phyloP scores from a whole-genome alignment of 2,888 invertebrate genomes.

The Lasioglossum leucozonium region DNA sequence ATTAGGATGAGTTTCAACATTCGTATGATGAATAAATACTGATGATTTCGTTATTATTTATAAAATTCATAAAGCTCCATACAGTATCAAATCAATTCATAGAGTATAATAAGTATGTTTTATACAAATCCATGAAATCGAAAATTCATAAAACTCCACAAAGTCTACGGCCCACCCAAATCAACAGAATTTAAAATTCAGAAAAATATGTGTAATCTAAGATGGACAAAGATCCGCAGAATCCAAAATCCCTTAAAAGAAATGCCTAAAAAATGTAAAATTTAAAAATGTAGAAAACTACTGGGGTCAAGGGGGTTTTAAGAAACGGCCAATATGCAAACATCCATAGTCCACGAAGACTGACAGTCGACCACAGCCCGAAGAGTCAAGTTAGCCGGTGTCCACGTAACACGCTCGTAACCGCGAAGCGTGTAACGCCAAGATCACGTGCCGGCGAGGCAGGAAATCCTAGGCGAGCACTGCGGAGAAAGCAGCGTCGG shows the following conservation, averaged over 20 bases:
- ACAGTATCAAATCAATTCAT: too few relatives aligned
- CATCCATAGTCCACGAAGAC: not conserved
- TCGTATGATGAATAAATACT: too few relatives aligned
- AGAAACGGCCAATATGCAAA: not conserved
- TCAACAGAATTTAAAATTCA: not conserved
- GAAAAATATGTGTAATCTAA: not conserved
- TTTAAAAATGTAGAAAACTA: not conserved
- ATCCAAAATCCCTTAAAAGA: too few relatives aligned
- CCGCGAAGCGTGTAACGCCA: constrained; percentile 63
- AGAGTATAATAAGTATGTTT: too few relatives aligned
- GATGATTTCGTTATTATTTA: too few relatives aligned
- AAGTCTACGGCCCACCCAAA: too few relatives aligned
- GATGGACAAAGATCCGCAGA: too few relatives aligned
- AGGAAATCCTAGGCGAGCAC: constrained; percentile 74
- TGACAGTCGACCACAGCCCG: constrained; percentile 1
- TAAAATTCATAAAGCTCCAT: too few relatives aligned
- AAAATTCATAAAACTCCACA: too few relatives aligned
- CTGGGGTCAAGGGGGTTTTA: not conserved
- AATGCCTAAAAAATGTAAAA: too few relatives aligned
- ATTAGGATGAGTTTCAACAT: not conserved
- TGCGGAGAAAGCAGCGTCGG: constrained; percentile 72
- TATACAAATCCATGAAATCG: too few relatives aligned
- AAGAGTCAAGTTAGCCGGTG: constrained; percentile 50
- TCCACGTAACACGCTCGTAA: constrained; percentile 69
- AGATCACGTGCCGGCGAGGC: constrained; percentile 74